These are phyloP conservation scores for Drosophila kanapiae DNA, from an alignment of 1,140 invertebrate species.

Conservation along the genomic window DNA sequence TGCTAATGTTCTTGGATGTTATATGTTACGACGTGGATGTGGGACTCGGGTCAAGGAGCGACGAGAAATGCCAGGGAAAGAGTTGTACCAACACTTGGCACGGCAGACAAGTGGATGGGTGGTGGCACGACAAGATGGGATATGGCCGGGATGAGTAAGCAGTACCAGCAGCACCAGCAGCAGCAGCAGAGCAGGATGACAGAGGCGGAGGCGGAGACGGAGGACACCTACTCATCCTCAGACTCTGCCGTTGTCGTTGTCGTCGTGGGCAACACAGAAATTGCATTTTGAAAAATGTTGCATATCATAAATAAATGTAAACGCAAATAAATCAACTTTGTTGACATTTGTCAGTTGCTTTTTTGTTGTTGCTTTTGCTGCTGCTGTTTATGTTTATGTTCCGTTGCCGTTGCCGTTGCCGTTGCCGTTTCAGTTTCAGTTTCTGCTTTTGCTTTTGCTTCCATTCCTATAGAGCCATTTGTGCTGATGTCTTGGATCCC, in stretches of 20 bases:
- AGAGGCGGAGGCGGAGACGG: background rate
- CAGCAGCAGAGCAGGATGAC: no score
- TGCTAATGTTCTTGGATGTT: slow-evolving; percentile 26
- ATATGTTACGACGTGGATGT: slow-evolving; percentile 27
- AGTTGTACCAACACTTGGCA: slow-evolving; percentile 25
- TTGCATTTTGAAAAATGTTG: slow-evolving; percentile 80
- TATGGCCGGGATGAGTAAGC: background rate
- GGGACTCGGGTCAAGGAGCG: slow-evolving; percentile 24
- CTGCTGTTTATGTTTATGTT: slow-evolving; percentile 21
- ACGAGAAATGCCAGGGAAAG: slow-evolving; percentile 17
- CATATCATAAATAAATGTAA: slow-evolving; percentile 83
- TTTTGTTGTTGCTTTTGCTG: slow-evolving; percentile 9
- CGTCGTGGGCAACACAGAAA: slow-evolving; percentile 60
- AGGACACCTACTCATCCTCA: slow-evolving; percentile 44
- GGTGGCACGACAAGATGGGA: background rate
- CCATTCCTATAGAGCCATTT: slow-evolving; percentile 13
- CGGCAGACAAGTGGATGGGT: slow-evolving; percentile 23
- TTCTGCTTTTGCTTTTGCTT: background rate
- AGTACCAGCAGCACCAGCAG: no score
- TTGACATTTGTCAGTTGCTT: slow-evolving; percentile 74
- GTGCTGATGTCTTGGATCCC: slow-evolving; percentile 29
- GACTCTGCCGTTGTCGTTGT: slow-evolving; percentile 35
- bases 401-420: slow-evolving; percentile 1
- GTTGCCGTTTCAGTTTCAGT: slow-evolving; percentile 1
- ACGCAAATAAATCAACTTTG: slow-evolving; percentile 81